Conservation (phyloP, 2,797 vertebrate species). For the Diglossa cyanea region DNA sequence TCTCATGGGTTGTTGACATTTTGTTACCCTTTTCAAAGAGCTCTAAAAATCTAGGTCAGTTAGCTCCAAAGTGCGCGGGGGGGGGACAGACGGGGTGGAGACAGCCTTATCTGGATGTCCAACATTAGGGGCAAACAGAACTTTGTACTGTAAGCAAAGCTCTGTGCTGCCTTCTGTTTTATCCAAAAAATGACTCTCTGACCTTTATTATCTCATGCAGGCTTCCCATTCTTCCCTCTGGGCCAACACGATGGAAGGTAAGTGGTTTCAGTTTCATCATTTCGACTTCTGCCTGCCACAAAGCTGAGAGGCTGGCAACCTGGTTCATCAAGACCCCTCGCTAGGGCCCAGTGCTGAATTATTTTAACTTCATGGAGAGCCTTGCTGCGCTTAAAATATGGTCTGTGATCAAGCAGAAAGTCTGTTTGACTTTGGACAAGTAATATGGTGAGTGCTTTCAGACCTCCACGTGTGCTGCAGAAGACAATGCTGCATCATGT, state of each 20-base stretch:
- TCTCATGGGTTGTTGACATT: rapidly evolving
- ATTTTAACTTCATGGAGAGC: not conserved
- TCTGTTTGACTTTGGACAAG: not conserved
- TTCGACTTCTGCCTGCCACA: not conserved
- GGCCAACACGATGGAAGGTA: not conserved
- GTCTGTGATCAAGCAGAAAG: not conserved
- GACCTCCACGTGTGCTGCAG: not conserved
- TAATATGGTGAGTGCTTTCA: not conserved
- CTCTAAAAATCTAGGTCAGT: not conserved
- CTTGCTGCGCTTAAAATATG: not conserved
- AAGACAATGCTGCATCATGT: rapidly evolving
- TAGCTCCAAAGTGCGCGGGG: not conserved
- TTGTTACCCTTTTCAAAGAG: not conserved
- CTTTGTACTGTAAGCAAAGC: not conserved
- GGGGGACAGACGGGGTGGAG: no score
- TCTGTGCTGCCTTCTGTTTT: not conserved
- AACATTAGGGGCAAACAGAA: not conserved
- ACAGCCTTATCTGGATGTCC: not conserved
- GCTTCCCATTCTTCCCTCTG: not conserved
- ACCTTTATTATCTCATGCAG: not conserved
- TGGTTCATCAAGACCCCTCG: not conserved
- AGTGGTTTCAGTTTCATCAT: not conserved
- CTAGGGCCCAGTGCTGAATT: not conserved
- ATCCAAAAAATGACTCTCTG: not conserved
- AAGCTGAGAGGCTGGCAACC: not conserved